Evolutionary conservation across 2,888 invertebrate species (phyloP).

Genomic region (Drosophila meridionalis): DNA sequence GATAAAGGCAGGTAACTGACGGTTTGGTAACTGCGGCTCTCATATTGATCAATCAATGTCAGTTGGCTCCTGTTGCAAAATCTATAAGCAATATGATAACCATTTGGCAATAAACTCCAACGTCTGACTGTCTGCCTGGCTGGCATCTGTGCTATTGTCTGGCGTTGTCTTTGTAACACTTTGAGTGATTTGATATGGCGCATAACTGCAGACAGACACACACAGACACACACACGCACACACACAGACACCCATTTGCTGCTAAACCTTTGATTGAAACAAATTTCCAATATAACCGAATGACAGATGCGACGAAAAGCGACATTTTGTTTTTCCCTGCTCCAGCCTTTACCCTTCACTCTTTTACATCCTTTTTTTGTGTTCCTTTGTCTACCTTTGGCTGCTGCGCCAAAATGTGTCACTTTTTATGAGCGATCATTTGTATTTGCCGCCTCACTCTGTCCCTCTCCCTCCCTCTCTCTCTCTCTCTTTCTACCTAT

Average conservation of each 20-base stretch:
- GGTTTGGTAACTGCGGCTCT: slow-evolving; percentile 71
- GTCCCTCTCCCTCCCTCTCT: slow-evolving; percentile 16
- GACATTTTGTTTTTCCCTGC: slow-evolving; percentile 25
- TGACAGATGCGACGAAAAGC: slow-evolving; percentile 74
- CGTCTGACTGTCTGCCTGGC: slow-evolving; percentile 15
- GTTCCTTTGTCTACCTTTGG: slow-evolving; percentile 30
- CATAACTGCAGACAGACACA: slow-evolving; percentile 40
- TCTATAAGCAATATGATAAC: slow-evolving; percentile 84
- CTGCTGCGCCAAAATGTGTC: slow-evolving; percentile 71
- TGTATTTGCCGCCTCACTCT: slow-evolving; percentile 27
- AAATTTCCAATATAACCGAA: slow-evolving; percentile 77
- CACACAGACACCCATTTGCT: slow-evolving; percentile 8
- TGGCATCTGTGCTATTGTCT: slow-evolving; percentile 49
- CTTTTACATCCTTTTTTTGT: background rate
- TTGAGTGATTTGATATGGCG: slow-evolving; percentile 79
- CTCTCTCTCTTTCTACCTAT: background rate
- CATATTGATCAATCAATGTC: slow-evolving; percentile 85
- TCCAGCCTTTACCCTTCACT: background rate
- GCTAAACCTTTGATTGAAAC: slow-evolving; percentile 74
- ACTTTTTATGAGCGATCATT: slow-evolving; percentile 81
- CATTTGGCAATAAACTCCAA: slow-evolving; percentile 79
- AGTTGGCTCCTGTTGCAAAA: slow-evolving; percentile 77
- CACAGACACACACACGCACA: background rate
- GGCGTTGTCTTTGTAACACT: slow-evolving; percentile 74
- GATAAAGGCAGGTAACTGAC: slow-evolving; percentile 49